phyloP scores from a whole-genome alignment of 2,888 invertebrate species.

The Lycocerus yunnanus region DNA sequence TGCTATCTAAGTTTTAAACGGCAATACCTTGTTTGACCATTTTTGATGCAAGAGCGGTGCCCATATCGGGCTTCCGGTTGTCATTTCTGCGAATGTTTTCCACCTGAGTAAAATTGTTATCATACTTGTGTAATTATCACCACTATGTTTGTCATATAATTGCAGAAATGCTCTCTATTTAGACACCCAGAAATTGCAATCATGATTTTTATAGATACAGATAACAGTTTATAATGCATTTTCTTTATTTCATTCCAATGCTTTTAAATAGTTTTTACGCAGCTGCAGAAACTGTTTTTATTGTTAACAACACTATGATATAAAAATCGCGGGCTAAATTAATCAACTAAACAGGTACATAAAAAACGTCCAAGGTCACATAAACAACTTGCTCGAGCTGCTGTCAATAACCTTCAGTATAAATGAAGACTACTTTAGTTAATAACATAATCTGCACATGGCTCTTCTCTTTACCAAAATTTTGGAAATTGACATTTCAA shows the following conservation, averaged over 20 bases:
- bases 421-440: not conserved
- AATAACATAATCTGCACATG: not conserved
- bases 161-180: conserved; percentile 24
- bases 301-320: not conserved
- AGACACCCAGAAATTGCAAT: conserved; percentile 18
- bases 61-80: conserved; percentile 45
- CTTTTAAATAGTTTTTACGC: not conserved
- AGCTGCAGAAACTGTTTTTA: not conserved
- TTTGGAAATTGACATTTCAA: not conserved
- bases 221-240: conserved; percentile 7
- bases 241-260: not conserved
- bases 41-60: conserved; percentile 41
- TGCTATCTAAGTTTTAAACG: conserved; percentile 49
- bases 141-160: conserved; percentile 36
- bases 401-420: conserved; percentile 13
- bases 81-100: conserved; percentile 48
- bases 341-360: conserved; percentile 10
- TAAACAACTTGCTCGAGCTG: conserved; percentile 11
- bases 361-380: conserved; percentile 7
- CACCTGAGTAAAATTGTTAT: conserved; percentile 48
- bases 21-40: conserved; percentile 45
- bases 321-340: conserved; percentile 5
- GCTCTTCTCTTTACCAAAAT: not conserved
- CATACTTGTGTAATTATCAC: conserved; percentile 36
- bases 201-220: conserved; percentile 19